Evolutionary conservation across 2,888 invertebrate genomes (phyloP).

Genomic region (Adelognathus sp.): DNA sequence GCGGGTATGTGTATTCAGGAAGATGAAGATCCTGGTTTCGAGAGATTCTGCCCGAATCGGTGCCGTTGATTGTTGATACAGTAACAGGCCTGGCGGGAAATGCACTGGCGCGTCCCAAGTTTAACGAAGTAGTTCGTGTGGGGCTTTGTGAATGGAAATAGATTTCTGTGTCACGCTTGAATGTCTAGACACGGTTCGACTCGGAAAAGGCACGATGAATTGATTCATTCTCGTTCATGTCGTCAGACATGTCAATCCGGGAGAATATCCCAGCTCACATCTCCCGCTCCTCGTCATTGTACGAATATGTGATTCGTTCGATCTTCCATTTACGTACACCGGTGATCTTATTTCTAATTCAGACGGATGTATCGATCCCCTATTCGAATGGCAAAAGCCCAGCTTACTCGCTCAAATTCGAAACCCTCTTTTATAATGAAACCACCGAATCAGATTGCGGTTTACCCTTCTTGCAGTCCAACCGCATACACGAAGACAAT

Average conservation of each 20-base stretch:
- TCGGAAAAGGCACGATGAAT: not conserved
- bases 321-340: not conserved
- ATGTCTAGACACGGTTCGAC: not conserved
- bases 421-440: not conserved
- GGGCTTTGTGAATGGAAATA: not conserved
- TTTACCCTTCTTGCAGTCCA: not conserved
- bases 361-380: not conserved
- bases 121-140: not conserved
- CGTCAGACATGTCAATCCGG: not conserved
- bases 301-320: not conserved
- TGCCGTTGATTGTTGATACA: slow-evolving; percentile 1
- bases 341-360: not conserved
- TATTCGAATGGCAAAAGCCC: not conserved
- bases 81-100: not conserved
- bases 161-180: not conserved
- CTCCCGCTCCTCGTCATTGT: not conserved
- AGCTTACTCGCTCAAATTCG: not conserved
- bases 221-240: not conserved
- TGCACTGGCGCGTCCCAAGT: not conserved
- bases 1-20: not conserved
- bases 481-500: slow-evolving; percentile 26
- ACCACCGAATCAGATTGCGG: not conserved
- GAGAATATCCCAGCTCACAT: not conserved
- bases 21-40: slow-evolving; percentile 2
- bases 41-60: not conserved